A percentile compares a stretch with the other conserved stretches of the same genome.
These are phyloP conservation scores for Xyrichtys novacula DNA, from an alignment of 2,797 vertebrate genomes.

Conservation along the genomic window DNA sequence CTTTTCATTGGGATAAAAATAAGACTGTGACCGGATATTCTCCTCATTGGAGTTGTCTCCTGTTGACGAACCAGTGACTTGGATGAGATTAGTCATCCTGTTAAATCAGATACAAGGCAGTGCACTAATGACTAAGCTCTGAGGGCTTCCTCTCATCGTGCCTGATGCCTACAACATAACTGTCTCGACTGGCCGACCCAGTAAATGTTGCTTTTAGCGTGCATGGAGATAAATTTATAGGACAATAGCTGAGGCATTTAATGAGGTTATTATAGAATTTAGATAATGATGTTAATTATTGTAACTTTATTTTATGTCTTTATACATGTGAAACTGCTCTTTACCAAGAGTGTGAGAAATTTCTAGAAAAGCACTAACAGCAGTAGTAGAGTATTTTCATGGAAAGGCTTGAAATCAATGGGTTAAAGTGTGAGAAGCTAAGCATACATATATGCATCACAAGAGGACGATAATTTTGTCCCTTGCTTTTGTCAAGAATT, in stretches of 20 bases:
- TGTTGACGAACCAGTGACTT: conserved; percentile 80
- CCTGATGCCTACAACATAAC: conserved; percentile 66
- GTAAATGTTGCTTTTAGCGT: conserved; percentile 48
- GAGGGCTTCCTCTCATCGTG: conserved; percentile 67
- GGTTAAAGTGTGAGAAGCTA: conserved; percentile 32
- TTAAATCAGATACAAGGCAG: conserved; percentile 83
- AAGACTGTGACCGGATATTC: conserved; percentile 79
- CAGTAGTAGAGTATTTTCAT: not conserved
- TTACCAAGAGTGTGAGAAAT: not conserved
- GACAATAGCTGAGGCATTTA: conserved; percentile 31
- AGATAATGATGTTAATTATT: not conserved
- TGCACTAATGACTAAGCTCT: conserved; percentile 81
- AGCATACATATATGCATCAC: conserved; percentile 57
- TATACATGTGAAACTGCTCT: not conserved
- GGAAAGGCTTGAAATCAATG: conserved; percentile 3
- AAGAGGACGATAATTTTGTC: conserved; percentile 48
- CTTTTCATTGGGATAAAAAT: conserved; percentile 83
- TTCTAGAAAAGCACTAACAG: conserved; percentile 6
- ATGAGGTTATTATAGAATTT: conserved; percentile 2
- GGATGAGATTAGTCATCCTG: conserved; percentile 83
- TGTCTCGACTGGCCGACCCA: conserved; percentile 43
- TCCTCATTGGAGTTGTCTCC: conserved; percentile 77
- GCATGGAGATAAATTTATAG: conserved; percentile 33
- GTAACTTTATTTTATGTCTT: not conserved
- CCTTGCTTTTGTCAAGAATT: conserved; percentile 64